Evolutionary conservation across 2,888 invertebrate genomes (phyloP).

Genomic region (Colostygia pectinataria): DNA sequence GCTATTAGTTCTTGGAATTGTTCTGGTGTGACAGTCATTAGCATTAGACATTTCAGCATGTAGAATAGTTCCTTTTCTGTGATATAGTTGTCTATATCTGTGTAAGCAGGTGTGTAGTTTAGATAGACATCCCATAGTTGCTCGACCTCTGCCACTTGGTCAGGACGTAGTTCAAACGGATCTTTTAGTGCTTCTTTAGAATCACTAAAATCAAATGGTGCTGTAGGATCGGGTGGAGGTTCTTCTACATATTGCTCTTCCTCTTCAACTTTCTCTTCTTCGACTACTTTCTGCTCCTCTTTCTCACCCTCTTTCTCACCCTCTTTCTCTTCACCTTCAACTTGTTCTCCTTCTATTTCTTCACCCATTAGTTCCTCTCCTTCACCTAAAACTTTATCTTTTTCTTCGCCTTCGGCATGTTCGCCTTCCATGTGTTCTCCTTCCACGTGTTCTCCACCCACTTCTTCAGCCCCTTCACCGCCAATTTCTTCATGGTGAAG

Average conservation of each 20-base stretch:
- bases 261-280: slow-evolving; percentile 53
- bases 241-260: slow-evolving; percentile 58
- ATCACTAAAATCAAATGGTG: slow-evolving; percentile 65
- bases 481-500: slow-evolving; percentile 37
- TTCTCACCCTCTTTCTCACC: slow-evolving; percentile 35
- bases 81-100: slow-evolving; percentile 63
- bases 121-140: slow-evolving; percentile 69
- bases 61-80: slow-evolving; percentile 70
- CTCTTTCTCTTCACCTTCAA: slow-evolving; percentile 34
- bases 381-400: slow-evolving; percentile 40
- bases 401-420: slow-evolving; percentile 37
- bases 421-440: slow-evolving; percentile 36
- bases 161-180: slow-evolving; percentile 62
- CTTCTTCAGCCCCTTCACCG: slow-evolving; percentile 34
- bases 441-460: slow-evolving; percentile 39
- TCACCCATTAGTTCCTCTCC: slow-evolving; percentile 41
- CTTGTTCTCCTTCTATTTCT: slow-evolving; percentile 41
- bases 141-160: slow-evolving; percentile 70
- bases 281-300: slow-evolving; percentile 35
- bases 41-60: slow-evolving; percentile 64
- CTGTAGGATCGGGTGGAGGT: slow-evolving; percentile 70
- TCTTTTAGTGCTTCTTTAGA: slow-evolving; percentile 64
- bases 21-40: slow-evolving; percentile 69
- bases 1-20: slow-evolving; percentile 65
- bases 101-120: slow-evolving; percentile 70